phyloP scores from a whole-genome alignment of 2,113 vertebrate species.

The Sander lucioperca region DNA sequence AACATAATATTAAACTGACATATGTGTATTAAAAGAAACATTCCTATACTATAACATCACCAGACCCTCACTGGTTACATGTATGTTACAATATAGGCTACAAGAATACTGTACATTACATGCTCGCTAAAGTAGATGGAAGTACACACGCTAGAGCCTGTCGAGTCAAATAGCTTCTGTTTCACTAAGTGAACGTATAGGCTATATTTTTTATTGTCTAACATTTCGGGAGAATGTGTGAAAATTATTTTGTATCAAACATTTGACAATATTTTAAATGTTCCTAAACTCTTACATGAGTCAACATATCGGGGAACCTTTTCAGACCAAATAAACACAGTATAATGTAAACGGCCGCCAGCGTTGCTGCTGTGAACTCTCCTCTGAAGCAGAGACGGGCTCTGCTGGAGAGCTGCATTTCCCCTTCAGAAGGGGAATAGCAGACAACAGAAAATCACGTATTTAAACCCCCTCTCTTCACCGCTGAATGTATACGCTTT shows the following conservation, averaged over 20 bases:
- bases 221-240: not conserved
- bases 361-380: not conserved
- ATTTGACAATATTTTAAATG: not conserved
- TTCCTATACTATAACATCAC: not conserved
- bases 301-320: not conserved
- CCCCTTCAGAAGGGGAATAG: conserved; percentile 75
- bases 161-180: no score
- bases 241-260: not conserved
- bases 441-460: conserved; percentile 50
- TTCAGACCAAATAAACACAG: not conserved
- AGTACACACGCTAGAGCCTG: not conserved
- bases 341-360: not conserved
- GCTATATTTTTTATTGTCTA: not conserved
- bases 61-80: not conserved
- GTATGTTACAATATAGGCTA: not conserved
- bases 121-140: no score
- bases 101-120: not conserved
- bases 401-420: conserved; percentile 72
- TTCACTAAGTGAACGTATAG: not conserved
- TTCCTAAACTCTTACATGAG: not conserved
- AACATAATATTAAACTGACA: not conserved
- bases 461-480: not conserved
- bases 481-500: not conserved
- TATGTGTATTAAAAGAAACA: not conserved
- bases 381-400: not conserved